These are phyloP conservation scores for Actinopyga echinites DNA, from an alignment of 53 echinoderm and acorn worm species.

Conservation along the genomic window DNA sequence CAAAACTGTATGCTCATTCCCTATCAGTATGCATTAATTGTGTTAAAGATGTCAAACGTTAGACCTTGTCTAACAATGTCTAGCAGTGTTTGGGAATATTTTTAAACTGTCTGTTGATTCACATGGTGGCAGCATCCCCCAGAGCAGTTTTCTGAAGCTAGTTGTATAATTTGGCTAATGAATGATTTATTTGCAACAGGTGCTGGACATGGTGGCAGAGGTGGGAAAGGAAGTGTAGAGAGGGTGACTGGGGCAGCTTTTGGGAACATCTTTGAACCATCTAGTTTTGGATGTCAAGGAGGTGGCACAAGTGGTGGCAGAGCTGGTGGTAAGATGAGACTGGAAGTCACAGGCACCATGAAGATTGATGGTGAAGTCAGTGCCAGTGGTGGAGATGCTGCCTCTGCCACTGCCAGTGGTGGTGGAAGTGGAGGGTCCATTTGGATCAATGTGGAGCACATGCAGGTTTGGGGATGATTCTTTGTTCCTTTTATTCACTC, in stretches of 20 bases:
- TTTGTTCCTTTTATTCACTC: background rate
- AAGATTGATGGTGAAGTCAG: conserved; percentile 89
- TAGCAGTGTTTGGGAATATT: too few species aligned
- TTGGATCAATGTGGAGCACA: conserved; percentile 69
- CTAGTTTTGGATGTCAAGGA: conserved; percentile 70
- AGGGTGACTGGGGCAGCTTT: conserved; percentile 72
- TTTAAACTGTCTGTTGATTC: too few species aligned
- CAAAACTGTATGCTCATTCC: too few species aligned
- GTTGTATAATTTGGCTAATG: background rate
- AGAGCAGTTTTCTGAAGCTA: too few species aligned
- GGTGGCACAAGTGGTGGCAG: conserved; percentile 68
- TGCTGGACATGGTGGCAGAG: conserved; percentile 86
- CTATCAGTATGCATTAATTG: too few species aligned
- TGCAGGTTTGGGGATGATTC: conserved; percentile 66
- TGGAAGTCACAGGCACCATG: conserved; percentile 63
- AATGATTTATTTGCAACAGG: conserved; percentile 41
- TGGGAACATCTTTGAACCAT: conserved; percentile 76
- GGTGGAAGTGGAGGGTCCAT: conserved; percentile 90
- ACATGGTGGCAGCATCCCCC: too few species aligned
- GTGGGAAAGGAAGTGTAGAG: conserved; percentile 71
- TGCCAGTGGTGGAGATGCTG: conserved; percentile 68
- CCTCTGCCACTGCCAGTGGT: conserved; percentile 51
- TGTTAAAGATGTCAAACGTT: too few species aligned
- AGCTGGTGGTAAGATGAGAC: conserved; percentile 70
- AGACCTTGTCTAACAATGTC: too few species aligned